These are phyloP conservation scores for Pteronura brasiliensis DNA, from an alignment of 2,113 vertebrate species.

Conservation along the genomic window DNA sequence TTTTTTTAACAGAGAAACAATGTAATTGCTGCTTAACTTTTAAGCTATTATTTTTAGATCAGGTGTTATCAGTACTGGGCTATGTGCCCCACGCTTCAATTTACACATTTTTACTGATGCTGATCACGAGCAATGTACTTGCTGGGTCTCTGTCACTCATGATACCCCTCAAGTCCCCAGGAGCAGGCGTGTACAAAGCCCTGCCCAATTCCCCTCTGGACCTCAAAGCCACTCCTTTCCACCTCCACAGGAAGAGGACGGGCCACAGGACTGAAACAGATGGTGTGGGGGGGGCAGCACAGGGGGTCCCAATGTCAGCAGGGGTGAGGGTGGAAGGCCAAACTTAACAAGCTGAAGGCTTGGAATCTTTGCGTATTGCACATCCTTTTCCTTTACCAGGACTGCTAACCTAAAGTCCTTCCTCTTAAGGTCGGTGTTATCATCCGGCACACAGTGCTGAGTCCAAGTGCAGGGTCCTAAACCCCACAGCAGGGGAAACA, in stretches of 20 bases:
- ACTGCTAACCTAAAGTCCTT: accelerated
- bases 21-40: neutral
- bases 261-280: neutral
- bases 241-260: too few species aligned
- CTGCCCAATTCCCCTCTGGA: neutral
- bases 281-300: neutral
- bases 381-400: neutral
- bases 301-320: neutral
- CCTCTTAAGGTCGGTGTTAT: accelerated
- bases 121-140: accelerated
- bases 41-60: neutral
- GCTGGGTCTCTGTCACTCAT: accelerated
- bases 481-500: accelerated
- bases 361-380: accelerated
- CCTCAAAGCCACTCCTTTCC: neutral
- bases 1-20: neutral
- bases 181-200: neutral
- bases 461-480: neutral
- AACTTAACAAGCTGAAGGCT: neutral
- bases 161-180: neutral
- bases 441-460: accelerated
- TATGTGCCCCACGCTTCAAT: neutral
- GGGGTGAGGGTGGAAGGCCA: neutral
- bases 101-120: neutral
- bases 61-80: accelerated